phyloP scores from a whole-genome alignment of 2,888 invertebrate species.

The Cynaeus angustus region DNA sequence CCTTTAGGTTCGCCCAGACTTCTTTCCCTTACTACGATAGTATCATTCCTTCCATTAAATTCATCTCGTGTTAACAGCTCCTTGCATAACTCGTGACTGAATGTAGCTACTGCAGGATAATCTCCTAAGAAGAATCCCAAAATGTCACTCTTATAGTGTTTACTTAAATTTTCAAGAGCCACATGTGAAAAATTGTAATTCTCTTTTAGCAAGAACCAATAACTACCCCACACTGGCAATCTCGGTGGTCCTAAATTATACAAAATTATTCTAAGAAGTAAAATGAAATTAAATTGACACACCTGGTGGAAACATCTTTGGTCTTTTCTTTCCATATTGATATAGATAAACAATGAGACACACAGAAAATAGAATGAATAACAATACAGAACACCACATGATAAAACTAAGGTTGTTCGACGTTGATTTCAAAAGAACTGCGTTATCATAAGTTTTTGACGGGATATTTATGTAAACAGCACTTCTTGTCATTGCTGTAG shows the following conservation, averaged over 20 bases:
- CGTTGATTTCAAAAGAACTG: too few relatives aligned
- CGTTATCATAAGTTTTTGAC: too few relatives aligned
- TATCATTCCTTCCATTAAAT: conserved; percentile 77
- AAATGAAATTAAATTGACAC: too few relatives aligned
- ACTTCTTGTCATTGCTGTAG: too few relatives aligned
- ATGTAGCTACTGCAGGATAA: conserved; percentile 72
- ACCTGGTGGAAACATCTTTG: conserved; percentile 77
- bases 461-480: too few relatives aligned
- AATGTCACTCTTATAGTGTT: conserved; percentile 76
- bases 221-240: conserved; percentile 78
- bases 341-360: conserved; percentile 26
- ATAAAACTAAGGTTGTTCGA: too few relatives aligned
- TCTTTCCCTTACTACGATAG: conserved; percentile 72
- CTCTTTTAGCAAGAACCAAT: conserved; percentile 74
- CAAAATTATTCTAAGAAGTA: too few relatives aligned
- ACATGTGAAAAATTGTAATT: conserved; percentile 74
- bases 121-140: conserved; percentile 76
- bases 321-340: conserved; percentile 58
- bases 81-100: conserved; percentile 74
- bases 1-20: conserved; percentile 75
- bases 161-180: conserved; percentile 72
- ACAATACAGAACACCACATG: not conserved
- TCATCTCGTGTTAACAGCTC: conserved; percentile 76
- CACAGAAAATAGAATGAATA: conserved; percentile 13
- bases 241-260: conserved; percentile 75